A percentile compares a stretch with the other conserved stretches of the same genome.
These are phyloP conservation scores for Odontocerum albicorne DNA, from an alignment of 2,888 invertebrate species.

Conservation along the genomic window DNA sequence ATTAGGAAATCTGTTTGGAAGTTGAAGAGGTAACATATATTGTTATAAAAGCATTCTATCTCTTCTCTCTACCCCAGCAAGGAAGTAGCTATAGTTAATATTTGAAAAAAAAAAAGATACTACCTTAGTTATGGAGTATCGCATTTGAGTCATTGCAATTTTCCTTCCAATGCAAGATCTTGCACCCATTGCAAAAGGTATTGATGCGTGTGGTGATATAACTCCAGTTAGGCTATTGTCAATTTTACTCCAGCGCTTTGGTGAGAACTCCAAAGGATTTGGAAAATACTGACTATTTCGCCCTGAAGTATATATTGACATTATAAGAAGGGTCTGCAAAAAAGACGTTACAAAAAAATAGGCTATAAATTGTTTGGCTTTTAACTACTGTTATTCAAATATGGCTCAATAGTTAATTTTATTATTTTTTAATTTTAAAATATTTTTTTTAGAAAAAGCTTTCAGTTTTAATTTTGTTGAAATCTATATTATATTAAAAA, in stretches of 20 bases:
- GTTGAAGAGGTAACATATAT: too few relatives aligned
- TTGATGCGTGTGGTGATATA: constrained; percentile 60
- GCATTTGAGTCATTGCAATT: constrained; percentile 76
- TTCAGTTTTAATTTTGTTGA: too few relatives aligned
- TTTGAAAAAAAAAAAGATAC: neutral
- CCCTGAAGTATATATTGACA: constrained; percentile 85
- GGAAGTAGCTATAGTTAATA: too few relatives aligned
- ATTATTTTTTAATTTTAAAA: neutral
- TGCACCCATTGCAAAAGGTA: constrained; percentile 83
- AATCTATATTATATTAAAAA: too few relatives aligned
- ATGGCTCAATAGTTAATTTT: neutral
- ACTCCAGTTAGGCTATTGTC: constrained; percentile 3
- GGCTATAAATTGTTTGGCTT: constrained; percentile 7
- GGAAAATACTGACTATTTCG: constrained; percentile 71
- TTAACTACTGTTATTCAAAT: neutral
- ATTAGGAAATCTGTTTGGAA: too few relatives aligned
- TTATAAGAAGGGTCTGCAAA: constrained; percentile 73
- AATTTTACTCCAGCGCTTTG: constrained; percentile 69
- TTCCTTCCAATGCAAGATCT: constrained; percentile 83
- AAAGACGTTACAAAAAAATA: constrained; percentile 37
- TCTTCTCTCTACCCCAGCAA: too few relatives aligned
- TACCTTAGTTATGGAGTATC: constrained; percentile 67
- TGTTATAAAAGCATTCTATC: too few relatives aligned
- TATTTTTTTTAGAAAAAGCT: neutral
- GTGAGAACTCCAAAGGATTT: constrained; percentile 67